Base-by-base conservation (phyloP, 2,797 vertebrate genomes). In the Tolypeutes matacus region DNA sequence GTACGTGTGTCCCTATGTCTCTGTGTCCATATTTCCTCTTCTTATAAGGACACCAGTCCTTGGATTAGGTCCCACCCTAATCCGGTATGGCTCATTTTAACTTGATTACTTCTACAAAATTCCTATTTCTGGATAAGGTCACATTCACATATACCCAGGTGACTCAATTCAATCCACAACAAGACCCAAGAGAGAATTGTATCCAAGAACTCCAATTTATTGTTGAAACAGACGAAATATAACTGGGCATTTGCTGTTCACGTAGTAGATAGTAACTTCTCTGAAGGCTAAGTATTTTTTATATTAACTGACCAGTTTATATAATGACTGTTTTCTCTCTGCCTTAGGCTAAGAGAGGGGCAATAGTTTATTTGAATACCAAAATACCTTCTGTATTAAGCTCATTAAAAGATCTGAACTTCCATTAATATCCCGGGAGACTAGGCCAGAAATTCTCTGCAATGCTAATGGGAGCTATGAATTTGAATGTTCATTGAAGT, bases 341-440 rank as follows among this genome's bases (percentile, higher is more conserved):
- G 85, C 90, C n/a, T 4, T 81, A 81, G 88, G 90, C 75, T 84
- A 94, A 92, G 27, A 72, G 77, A 92, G 46, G 72, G 85, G 9
- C 42, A 75, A 12, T 72, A 49, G 81, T 96, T 90, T 78, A 96
- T 82, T 53, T 95, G 83, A 96, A 93, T 96, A 84, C 58, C 82
- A 92, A 96, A 94, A 96, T 83, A 91, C 60, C 92, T 84, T 53
- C 70, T 56, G 5, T 88, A 82, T 85, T 88, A 96, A 84, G 56
- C 91, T 97, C 95, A 81, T 95, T 96, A 94, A 94, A 91, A 93
- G 20, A 86, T 95, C 82, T 96, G 51, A 95, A 93, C 75, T 95
- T 94, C 60, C 75, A 91, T 92, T 96, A 95, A 93, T 96, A 85
- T 87, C 82, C 85, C 77, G 78, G 86, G 80, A 94, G 96, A 96